Evolutionary conservation across 2,888 invertebrate species (phyloP), one percentile per base, ranked within the genome.

Genomic region (Meghimatium bilineatum): DNA sequence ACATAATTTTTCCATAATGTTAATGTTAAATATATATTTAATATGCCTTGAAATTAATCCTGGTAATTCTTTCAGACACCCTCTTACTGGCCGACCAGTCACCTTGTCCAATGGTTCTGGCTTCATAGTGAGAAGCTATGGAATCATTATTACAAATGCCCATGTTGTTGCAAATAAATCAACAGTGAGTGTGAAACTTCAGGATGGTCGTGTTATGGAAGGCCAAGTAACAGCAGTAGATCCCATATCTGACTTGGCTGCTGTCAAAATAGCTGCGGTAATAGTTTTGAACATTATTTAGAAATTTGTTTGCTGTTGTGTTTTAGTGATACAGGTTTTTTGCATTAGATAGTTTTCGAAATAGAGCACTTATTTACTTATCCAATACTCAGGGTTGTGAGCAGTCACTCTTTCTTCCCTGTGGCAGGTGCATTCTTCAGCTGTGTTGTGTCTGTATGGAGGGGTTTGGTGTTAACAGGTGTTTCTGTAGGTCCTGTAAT

Each of bases 91-190:
- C 29, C 75, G 72, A 52, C 76, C 78, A 34, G 29, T 81, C 23
- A 82, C 82, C 52, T 29, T 80, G n/a, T 79, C 85, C 8, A 86
- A 90, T 93, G 98, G 98, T 0, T 98, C 98, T 36, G 98, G 98
- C 0, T 98, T 99, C 91, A 96, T 99, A 79, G 96, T 98, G 26
- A 95, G 95, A 84, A 95, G 96, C 88, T 96, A 97, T 94, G 98
- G 98, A 0, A 94, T 98, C 29, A 97, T 98, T 89, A 91, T 98
- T 80, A 99, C 98, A 0, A 99, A 98, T 94, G 98, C 98, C 80
- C 98, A 99, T 94, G 98, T 98, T n/a, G 97, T 99, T 0, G 96
- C 96, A 56, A 96, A 91, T 80, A 89, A 89, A 44, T 96, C 90
- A 96, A 96, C 91, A 75, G 92, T 93, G n/a, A 86, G 94, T 93